Conservation (phyloP, 2,888 invertebrate species). For the Penaeus monodon region DNA sequence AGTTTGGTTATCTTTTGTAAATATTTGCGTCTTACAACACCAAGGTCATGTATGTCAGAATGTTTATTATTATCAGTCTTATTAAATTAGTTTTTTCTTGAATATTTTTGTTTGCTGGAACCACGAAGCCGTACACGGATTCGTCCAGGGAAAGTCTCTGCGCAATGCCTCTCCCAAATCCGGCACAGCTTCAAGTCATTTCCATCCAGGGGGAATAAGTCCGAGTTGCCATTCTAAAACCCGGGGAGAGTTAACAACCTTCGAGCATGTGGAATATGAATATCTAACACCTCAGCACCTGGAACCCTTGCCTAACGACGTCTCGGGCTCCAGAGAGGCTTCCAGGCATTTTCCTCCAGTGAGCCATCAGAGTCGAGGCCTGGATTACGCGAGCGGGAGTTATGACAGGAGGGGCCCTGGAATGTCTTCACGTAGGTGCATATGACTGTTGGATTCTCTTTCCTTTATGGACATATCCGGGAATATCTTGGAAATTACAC, state of each 20-base stretch:
- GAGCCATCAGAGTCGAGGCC: constrained; percentile 52
- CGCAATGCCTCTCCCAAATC: constrained; percentile 11
- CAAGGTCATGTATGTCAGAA: too few relatives aligned
- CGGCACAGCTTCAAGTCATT: constrained; percentile 50
- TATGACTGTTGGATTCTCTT: constrained; percentile 44
- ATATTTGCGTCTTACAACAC: too few relatives aligned
- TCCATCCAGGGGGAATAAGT: constrained; percentile 46
- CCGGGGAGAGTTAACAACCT: constrained; percentile 46
- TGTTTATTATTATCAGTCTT: too few relatives aligned
- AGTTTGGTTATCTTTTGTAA: too few relatives aligned
- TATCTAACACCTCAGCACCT: constrained; percentile 47
- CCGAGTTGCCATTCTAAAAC: constrained; percentile 21
- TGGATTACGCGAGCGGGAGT: constrained; percentile 52
- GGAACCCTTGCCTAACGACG: constrained; percentile 55
- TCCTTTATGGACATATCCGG: constrained; percentile 49
- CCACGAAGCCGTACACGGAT: too few relatives aligned
- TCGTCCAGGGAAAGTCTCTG: too few relatives aligned
- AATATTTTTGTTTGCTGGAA: too few relatives aligned
- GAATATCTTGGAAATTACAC: constrained; percentile 47
- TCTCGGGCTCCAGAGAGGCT: constrained; percentile 47
- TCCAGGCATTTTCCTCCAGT: constrained; percentile 56
- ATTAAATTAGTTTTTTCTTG: too few relatives aligned
- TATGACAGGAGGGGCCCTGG: constrained; percentile 47
- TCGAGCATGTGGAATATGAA: constrained; percentile 53
- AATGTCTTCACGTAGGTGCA: constrained; percentile 45